Base-by-base conservation (phyloP, 1,140 invertebrate genomes). In the Acromyrmex echinatior region DNA sequence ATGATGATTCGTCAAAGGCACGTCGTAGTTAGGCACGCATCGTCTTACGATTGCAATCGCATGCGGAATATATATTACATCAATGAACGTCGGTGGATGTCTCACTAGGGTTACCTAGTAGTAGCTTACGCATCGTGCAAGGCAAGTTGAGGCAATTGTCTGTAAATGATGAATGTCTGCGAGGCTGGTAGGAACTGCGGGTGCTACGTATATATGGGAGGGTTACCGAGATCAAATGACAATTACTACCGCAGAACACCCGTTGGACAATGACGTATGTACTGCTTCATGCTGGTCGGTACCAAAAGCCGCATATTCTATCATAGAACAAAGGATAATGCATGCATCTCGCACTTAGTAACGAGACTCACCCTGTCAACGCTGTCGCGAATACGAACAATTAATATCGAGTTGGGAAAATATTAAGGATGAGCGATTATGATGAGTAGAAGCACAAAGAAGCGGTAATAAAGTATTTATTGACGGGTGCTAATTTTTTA, bases 121-220 rank as follows among this genome's bases (percentile, higher is more conserved):
- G 68, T 60, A 79, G 60, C 81, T 60, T 78, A 65, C 76, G 58
- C 70, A 63, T 74, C 87, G 88, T 90, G 87, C 87, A 86, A 92
- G 92, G 87, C 89, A 91, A 92, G 93, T 92, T 90, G 86, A 92
- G 90, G 92, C 91, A 94, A 93, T 94, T 94, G 93, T 94, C 93
- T 94, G 93, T 94, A 93, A 94, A 94, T 94, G 93, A 94, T 94
- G 92, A 92, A 93, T 94, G 92, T 92, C 88, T 89, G 78, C 87
- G 84, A 88, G 87, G 82, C 85, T 87, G 88, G 86, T 87, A 87
- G 86, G 87, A 92, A 80, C 76, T 78, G 86, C 73, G 77, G 86
- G 85, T 86, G 91, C 65, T 82, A 90, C 86, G 76, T 90, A 87
- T 90, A 91, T 90, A 89, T 76, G 70, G 65, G 76, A 58, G 89